Evolutionary conservation across 2,888 invertebrate species (phyloP), one percentile per base, ranked within the genome.

Genomic region (Thereva unica): DNA sequence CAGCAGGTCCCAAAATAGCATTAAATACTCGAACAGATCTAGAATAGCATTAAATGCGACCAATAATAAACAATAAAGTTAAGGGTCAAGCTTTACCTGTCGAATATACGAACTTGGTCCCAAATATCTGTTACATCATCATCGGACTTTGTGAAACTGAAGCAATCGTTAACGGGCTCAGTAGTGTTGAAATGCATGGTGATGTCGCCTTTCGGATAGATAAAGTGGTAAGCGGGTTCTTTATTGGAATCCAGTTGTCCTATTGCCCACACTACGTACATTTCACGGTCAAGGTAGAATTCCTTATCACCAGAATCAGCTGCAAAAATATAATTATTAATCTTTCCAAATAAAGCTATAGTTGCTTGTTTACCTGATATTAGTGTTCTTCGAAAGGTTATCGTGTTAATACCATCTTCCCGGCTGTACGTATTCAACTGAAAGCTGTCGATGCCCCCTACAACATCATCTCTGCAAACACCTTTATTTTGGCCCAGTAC

Each of bases 401-500:
- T 86, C 8, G 87, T 84, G 71, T 89, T 93, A 71, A 95, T 86
- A 0, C 92, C 93, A 78, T 89, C 86, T 73, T 87, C 86, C 71
- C 91, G 84, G 1, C 84, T 81, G 53, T 89, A 89, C 1, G 88
- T 88, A 77, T 89, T 88, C 73, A 93, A 81, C 82, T 95, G 95
- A 78, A 91, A 90, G 77, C 86, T 90, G 76, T 94, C 92, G 71
- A 87, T 84, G 0, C 92, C 93, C 38, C 93, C 94, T 2, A 93
- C 85, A n/a, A 86, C 80, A 67, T 87, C 88, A 79, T 95, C 95
- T 71, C 87, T 88, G 73, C 95, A 95, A 44, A 94, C 94, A 45
- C 95, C 95, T 78, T 86, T 90, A 78, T 92, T 91, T 74, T 88
- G 89, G 1, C 93, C 95, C 73, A 94, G 83, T 68, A 94, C 92